phyloP scores from a whole-genome alignment of 2,888 invertebrate genomes.

The Rhamphomyia laevipes region DNA sequence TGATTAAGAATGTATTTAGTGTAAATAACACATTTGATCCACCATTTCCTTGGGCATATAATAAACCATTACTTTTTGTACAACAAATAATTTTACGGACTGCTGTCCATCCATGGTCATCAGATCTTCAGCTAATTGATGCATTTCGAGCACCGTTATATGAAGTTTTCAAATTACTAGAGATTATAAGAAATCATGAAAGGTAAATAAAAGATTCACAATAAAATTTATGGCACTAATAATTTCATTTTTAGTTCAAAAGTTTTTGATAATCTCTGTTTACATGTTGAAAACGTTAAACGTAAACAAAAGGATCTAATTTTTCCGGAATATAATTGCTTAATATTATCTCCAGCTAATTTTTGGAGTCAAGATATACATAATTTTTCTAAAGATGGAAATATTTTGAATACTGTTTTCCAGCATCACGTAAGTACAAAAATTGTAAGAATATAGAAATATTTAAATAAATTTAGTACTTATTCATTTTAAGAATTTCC shows the following conservation, averaged over 20 bases:
- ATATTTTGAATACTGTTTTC: slow-evolving; percentile 70
- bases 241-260: slow-evolving; percentile 44
- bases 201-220: not conserved
- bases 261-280: slow-evolving; percentile 68
- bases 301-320: slow-evolving; percentile 48
- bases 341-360: slow-evolving; percentile 85
- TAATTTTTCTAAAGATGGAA: slow-evolving; percentile 64
- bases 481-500: slow-evolving; percentile 49
- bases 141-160: slow-evolving; percentile 84
- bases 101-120: slow-evolving; percentile 80
- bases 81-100: slow-evolving; percentile 65
- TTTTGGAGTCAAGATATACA: slow-evolving; percentile 81
- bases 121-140: slow-evolving; percentile 71
- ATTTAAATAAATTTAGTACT: not conserved
- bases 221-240: not conserved
- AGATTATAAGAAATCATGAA: slow-evolving; percentile 69
- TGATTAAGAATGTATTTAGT: slow-evolving; percentile 22
- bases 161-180: slow-evolving; percentile 78
- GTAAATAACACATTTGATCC: slow-evolving; percentile 28
- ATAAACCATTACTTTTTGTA: slow-evolving; percentile 50
- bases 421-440: slow-evolving; percentile 59
- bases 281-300: slow-evolving; percentile 73
- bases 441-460: not conserved
- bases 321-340: slow-evolving; percentile 84
- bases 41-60: slow-evolving; percentile 49